Conservation (phyloP, 2,888 invertebrate genomes). For the Allolobophora icterica region DNA sequence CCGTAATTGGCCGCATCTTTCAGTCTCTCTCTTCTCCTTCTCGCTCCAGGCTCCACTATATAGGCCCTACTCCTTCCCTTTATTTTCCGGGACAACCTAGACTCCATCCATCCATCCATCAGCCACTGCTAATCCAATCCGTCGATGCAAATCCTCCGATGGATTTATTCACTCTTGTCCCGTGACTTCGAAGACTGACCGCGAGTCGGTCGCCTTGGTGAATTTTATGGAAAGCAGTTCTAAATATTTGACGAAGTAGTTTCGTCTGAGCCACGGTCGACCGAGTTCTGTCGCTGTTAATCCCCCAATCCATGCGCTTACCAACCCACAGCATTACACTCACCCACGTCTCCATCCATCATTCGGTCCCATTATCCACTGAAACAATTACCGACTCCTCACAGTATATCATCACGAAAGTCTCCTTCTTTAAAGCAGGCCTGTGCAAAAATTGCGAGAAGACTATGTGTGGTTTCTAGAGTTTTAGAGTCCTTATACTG, state of each 20-base stretch:
- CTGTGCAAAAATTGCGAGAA: no score
- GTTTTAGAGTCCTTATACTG: no score
- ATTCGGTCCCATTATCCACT: neutral
- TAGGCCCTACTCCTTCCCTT: no score
- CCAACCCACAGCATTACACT: neutral
- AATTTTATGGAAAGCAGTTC: constrained; percentile 17
- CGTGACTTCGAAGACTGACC: neutral
- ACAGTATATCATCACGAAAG: constrained; percentile 27
- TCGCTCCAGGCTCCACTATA: neutral
- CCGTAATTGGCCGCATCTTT: neutral
- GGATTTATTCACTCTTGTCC: neutral
- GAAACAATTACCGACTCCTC: neutral
- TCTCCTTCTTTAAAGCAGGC: no score
- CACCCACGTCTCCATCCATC: neutral
- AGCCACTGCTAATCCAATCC: neutral
- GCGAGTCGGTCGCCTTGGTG: neutral
- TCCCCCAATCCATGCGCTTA: neutral
- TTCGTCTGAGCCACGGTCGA: neutral
- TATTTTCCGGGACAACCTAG: no score
- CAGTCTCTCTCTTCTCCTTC: neutral
- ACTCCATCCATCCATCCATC: neutral
- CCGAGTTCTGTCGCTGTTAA: neutral
- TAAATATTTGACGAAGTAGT: neutral
- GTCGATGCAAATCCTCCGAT: neutral
- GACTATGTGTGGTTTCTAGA: no score